A percentile compares a stretch with the other conserved stretches of the same genome.
phyloP scores from a whole-genome alignment of 2,113 vertebrate genomes.

The Uropsilus gracilis region DNA sequence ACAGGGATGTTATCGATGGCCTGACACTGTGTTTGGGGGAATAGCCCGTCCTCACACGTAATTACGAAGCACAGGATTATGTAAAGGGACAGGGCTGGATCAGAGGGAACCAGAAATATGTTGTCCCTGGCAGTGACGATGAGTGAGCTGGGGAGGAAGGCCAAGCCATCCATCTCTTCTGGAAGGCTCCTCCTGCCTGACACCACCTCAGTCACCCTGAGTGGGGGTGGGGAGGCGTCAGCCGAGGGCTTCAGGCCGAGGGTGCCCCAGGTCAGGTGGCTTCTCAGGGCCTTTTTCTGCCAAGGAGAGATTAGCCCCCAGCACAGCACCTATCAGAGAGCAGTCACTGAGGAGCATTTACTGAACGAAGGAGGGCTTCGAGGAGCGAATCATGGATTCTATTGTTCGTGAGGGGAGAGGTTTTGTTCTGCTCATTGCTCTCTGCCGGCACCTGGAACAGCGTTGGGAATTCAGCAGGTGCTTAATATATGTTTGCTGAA shows the following conservation, averaged over 20 bases:
- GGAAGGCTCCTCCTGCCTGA: background rate
- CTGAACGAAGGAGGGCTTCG: background rate
- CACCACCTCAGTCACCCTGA: no score
- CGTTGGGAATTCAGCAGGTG: background rate
- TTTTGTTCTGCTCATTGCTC: background rate
- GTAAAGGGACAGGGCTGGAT: background rate
- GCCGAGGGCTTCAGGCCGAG: background rate
- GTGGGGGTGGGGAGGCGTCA: background rate
- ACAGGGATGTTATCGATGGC: slow-evolving; percentile 37
- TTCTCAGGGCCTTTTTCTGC: background rate
- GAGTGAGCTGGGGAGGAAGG: background rate
- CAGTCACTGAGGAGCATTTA: rapidly evolving
- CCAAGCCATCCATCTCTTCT: background rate
- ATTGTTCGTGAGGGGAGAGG: background rate
- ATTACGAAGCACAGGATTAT: slow-evolving; percentile 5
- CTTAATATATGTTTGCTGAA: background rate
- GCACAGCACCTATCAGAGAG: background rate
- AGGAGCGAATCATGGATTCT: no score
- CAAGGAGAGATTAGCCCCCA: background rate
- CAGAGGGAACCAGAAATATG: background rate
- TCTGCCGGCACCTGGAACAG: background rate
- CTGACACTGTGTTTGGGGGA: background rate
- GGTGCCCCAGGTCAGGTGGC: background rate
- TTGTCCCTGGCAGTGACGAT: background rate
- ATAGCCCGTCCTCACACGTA: background rate